These are phyloP conservation scores for Antheraea yamamai DNA, from an alignment of 2,888 invertebrate species.

Conservation along the genomic window DNA sequence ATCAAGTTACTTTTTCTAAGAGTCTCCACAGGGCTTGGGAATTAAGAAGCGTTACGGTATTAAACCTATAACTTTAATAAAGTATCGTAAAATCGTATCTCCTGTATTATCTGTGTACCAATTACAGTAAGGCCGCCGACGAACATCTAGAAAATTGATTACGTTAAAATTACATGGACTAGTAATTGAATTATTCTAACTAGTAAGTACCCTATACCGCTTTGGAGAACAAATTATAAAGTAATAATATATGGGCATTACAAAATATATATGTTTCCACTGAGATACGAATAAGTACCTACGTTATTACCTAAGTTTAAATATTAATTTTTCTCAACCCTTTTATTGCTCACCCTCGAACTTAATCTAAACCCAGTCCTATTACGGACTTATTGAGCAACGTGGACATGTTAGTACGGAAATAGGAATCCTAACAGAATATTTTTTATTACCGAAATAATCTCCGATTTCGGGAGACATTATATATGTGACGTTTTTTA, in stretches of 20 bases:
- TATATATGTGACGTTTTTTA: background rate
- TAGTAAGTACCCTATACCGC: constrained; percentile 82
- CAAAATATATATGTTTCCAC: constrained; percentile 56
- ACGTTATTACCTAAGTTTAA: constrained; percentile 54
- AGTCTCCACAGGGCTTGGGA: background rate
- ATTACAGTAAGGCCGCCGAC: constrained; percentile 48
- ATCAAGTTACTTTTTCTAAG: background rate
- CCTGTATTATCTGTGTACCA: background rate
- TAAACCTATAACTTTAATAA: background rate
- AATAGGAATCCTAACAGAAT: constrained; percentile 50
- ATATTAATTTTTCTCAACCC: constrained; percentile 50
- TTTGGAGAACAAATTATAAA: constrained; percentile 70
- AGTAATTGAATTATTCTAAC: constrained; percentile 81
- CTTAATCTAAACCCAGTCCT: constrained; percentile 73
- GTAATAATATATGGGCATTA: constrained; percentile 60
- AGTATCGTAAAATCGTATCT: background rate
- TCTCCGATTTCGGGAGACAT: background rate
- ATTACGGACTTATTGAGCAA: constrained; percentile 76
- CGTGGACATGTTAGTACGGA: constrained; percentile 70
- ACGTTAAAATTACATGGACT: constrained; percentile 79
- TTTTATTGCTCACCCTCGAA: constrained; percentile 72
- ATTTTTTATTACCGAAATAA: background rate
- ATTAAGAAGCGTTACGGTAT: background rate
- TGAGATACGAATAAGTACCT: constrained; percentile 57
- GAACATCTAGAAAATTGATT: constrained; percentile 67